Conservation (phyloP, 2,113 vertebrate species). For the Nestor notabilis region DNA sequence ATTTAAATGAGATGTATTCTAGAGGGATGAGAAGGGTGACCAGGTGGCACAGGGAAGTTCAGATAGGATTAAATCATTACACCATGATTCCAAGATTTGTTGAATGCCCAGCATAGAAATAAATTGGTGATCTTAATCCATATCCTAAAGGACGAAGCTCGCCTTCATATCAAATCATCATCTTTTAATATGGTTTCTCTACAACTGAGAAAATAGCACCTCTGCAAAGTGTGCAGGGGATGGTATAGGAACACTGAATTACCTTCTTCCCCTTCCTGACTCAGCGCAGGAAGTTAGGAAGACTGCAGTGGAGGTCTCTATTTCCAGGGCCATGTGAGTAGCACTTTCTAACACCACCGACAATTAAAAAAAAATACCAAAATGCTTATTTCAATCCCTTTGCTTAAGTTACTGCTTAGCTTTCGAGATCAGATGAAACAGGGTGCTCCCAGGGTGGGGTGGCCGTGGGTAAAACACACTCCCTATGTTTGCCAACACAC, state of each 20-base stretch:
- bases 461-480: no score
- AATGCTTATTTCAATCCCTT: neutral
- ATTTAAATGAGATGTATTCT: constrained; percentile 34
- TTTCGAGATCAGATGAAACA: no score
- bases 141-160: neutral
- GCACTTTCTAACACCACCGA: neutral
- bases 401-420: no score
- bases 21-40: neutral
- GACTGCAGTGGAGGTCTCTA: neutral
- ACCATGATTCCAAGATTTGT: neutral
- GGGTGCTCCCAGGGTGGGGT: no score
- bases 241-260: neutral
- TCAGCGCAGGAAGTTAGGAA: no score
- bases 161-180: neutral
- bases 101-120: neutral
- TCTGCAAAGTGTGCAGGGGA: neutral
- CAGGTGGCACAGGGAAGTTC: neutral
- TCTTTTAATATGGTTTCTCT: neutral
- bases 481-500: no score
- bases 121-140: constrained; percentile 28
- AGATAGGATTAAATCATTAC: neutral
- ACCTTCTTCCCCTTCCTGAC: neutral
- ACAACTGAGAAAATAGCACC: neutral
- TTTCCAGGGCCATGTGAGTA: neutral
- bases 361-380: neutral